These are phyloP conservation scores for Globia sparganii DNA, from an alignment of 2,888 invertebrate species.

Conservation along the genomic window DNA sequence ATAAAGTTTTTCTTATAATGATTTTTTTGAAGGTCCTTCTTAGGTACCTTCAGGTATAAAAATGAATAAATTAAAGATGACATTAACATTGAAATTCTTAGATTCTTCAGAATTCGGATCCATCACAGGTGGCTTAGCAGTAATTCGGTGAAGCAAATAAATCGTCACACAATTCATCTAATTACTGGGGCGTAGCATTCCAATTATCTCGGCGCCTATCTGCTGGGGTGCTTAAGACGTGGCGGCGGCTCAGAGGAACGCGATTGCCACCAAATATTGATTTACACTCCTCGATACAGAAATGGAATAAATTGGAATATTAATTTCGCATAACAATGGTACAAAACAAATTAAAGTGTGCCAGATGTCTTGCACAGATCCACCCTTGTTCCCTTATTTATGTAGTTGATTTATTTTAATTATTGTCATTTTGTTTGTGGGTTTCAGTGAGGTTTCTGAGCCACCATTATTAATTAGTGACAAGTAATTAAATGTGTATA, in stretches of 20 bases:
- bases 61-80: background rate
- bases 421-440: constrained; percentile 70
- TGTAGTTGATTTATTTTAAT: constrained; percentile 82
- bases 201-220: constrained; percentile 74
- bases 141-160: constrained; percentile 65
- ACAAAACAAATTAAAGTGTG: constrained; percentile 89
- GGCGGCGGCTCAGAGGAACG: constrained; percentile 70
- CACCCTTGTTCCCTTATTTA: constrained; percentile 82
- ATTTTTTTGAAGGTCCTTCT: no score
- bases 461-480: constrained; percentile 9
- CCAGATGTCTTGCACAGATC: constrained; percentile 88
- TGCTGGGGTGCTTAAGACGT: constrained; percentile 62
- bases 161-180: constrained; percentile 71
- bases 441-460: constrained; percentile 54
- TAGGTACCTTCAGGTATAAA: background rate
- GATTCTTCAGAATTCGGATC: background rate
- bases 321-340: constrained; percentile 89
- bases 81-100: background rate
- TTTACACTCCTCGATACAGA: constrained; percentile 87
- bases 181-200: constrained; percentile 76
- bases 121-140: constrained; percentile 32
- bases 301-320: constrained; percentile 90
- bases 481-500: background rate
- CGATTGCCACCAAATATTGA: constrained; percentile 86
- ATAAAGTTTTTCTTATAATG: background rate